These are phyloP conservation scores for Orthosia incerta DNA, from an alignment of 2,888 invertebrate species.

Conservation along the genomic window DNA sequence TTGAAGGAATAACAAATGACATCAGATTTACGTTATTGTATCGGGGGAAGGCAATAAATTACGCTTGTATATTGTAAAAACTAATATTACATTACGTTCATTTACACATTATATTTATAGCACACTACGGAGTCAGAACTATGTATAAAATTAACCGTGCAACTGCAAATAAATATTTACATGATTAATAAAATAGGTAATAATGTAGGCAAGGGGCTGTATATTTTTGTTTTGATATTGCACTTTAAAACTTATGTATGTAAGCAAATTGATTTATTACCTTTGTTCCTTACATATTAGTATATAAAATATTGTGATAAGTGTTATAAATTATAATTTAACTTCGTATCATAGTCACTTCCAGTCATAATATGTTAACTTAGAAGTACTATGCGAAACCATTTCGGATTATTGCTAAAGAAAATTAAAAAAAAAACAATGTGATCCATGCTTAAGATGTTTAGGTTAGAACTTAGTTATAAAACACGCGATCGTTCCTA, in stretches of 20 bases:
- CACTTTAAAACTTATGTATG: slow-evolving; percentile 70
- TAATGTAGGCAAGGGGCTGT: slow-evolving; percentile 77
- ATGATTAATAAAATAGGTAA: slow-evolving; percentile 55
- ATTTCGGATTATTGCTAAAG: slow-evolving; percentile 78
- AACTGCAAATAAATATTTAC: slow-evolving; percentile 67
- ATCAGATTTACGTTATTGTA: slow-evolving; percentile 80
- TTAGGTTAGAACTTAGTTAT: slow-evolving; percentile 78
- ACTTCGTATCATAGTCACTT: slow-evolving; percentile 89
- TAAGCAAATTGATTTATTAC: slow-evolving; percentile 73
- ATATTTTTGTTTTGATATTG: slow-evolving; percentile 71
- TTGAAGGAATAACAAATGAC: slow-evolving; percentile 51
- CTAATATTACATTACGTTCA: slow-evolving; percentile 79
- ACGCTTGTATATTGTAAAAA: slow-evolving; percentile 92
- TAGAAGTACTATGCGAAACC: slow-evolving; percentile 83
- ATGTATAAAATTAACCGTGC: slow-evolving; percentile 62
- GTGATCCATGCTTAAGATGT: slow-evolving; percentile 83
- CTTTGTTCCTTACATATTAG: slow-evolving; percentile 85
- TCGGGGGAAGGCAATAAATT: slow-evolving; percentile 94
- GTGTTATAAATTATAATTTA: slow-evolving; percentile 83
- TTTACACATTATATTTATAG: slow-evolving; percentile 64
- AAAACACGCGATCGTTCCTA: slow-evolving; percentile 86
- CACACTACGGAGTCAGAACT: slow-evolving; percentile 62
- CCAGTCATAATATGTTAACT: slow-evolving; percentile 90
- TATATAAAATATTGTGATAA: slow-evolving; percentile 87
- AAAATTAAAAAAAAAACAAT: slow-evolving; percentile 81